Base-by-base conservation (phyloP, 2,113 vertebrate species). In the Scartelaos histophorus region DNA sequence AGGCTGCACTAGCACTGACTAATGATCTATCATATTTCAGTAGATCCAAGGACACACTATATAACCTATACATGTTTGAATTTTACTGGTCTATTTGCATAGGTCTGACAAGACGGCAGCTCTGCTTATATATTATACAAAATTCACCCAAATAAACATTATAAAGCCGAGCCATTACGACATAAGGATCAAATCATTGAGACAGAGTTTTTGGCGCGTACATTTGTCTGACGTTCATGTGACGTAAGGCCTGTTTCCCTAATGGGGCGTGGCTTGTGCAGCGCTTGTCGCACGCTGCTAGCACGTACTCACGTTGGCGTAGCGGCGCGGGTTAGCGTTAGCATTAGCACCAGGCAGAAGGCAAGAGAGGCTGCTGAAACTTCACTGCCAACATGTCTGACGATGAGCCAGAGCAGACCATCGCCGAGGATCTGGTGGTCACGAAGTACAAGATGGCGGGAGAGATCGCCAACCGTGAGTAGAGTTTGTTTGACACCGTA, bases 401-500 rank as follows among this genome's bases (percentile, higher is more conserved):
- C 89, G 96, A 97, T 13, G 94, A 96, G 86, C 95, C 95, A 70
- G 96, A 97, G 83, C 95, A 96, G 87, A 98, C 96, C 71, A 94
- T 98, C 84, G 96, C 96, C 43, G 96, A 98, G 85, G 96, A 98
- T 82, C 83, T 95, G 92, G 96, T 97, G 79, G 96, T 97, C 89
- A 97, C 96, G 91, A 97, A 97, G 92, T 97, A 97, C 91, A 97
- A 97, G 88, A 96, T 96, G 96, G 95, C 95, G 61, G 96, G 95
- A 80, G 96, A 97, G 91, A 97, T 97, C 85, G 95, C 96, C 75
- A 97, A 97, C 88, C 94, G 96, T 97, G 86, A 97, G 96, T 91
- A 35, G 57, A 19, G 47, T 13, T 21, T 64, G 12, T 3, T 7
- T 46, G 22, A 47, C n/a, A 66, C 11, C 17, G 38, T n/a, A 19